Base-by-base conservation (phyloP, 2,797 vertebrate genomes). In the Anguilla anguilla region DNA sequence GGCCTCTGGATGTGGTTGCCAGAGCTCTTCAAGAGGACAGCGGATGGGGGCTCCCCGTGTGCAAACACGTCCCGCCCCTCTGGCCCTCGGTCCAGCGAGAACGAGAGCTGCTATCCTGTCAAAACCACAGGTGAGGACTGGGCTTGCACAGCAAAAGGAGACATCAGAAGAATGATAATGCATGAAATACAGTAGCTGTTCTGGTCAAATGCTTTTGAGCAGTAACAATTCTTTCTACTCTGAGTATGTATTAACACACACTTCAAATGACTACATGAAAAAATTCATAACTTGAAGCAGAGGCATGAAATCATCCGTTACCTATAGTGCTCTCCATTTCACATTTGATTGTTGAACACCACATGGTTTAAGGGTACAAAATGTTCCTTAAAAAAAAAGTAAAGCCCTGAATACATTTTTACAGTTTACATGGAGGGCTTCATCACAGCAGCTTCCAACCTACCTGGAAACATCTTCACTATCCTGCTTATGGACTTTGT, bases 1-100 rank as follows among this genome's bases (percentile, higher is more conserved):
- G 96, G 96, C 0, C 93, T 96, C 89, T 96, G 96, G 96, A 96
- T 97, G 96, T 97, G 96, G 96, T 96, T 96, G 89, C 96, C 96
- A 0, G 95, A 95, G 93, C 94, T 97, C 53, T 95, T 96, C 61
- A 88, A 88, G 28, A 92, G 95, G 86, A 59, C 91, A 0, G 96
- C 96, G 85, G 89, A 82, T 0, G 94, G 94, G 0, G 95, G 96
- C 2, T 95, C 95, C 0, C 94, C 96, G 0, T 96, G 96, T 39
- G 87, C 93, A 87, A 95, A 95, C 69, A 25, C 86, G 25, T 92
- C 94, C 17, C 69, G 53, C 7, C 39, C 55, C 0, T 90, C 90
- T 57, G 28, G 59, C 0, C 11, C 57, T 39, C 15, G 9, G 22
- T 28, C 31, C 9, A 4, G 39, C 6, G 35, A 57, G 19, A 95